Conservation (phyloP, 2,797 vertebrate species). For the Cyclopterus lumpus region DNA sequence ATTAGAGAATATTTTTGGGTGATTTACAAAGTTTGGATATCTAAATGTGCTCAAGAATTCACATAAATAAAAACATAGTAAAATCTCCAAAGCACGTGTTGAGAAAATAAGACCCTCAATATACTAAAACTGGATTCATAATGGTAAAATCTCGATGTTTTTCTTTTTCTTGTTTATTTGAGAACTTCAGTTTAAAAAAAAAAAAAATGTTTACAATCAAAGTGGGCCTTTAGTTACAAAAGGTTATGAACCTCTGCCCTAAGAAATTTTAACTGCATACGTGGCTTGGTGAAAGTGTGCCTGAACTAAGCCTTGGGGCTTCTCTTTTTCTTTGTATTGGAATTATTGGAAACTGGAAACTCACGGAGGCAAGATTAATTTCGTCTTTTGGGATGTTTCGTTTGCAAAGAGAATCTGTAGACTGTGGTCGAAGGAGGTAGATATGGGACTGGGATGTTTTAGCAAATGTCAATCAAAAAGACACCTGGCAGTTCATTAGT, state of each 20-base stretch:
- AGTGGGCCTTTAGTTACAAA: neutral
- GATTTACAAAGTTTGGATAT: neutral
- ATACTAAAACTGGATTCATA: neutral
- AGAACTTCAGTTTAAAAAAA: too few species aligned
- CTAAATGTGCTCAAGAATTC: neutral
- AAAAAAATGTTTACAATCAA: too few species aligned
- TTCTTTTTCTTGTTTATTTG: neutral
- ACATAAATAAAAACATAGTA: neutral
- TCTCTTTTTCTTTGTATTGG: constrained; percentile 10
- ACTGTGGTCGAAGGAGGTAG: constrained; percentile 26
- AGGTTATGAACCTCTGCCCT: neutral
- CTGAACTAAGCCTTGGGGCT: neutral
- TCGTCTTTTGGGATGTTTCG: constrained; percentile 17
- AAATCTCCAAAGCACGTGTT: neutral
- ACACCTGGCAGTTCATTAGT: constrained; percentile 73
- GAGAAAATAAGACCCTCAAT: neutral
- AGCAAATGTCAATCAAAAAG: constrained; percentile 61
- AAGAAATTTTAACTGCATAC: neutral
- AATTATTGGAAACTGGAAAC: constrained; percentile 23
- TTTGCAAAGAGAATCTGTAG: constrained; percentile 2
- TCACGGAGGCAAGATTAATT: neutral
- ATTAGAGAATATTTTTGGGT: too few species aligned
- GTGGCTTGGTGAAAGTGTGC: neutral
- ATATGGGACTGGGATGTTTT: constrained; percentile 37
- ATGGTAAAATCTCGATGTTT: neutral